Evolutionary conservation across 2,113 vertebrate species (phyloP).

Genomic region (Tupaia tana): DNA sequence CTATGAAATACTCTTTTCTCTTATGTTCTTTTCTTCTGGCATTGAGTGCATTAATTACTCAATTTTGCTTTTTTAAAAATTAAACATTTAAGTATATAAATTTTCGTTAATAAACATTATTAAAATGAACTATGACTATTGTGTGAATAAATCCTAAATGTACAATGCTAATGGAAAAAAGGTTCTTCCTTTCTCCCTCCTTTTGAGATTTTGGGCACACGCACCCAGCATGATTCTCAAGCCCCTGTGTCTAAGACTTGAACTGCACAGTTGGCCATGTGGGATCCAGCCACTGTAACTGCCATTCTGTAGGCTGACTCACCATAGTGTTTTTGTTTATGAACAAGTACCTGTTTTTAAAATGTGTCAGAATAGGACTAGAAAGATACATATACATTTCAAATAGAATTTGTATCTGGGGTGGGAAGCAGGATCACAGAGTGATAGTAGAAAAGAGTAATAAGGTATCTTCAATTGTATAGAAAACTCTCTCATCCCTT

Average conservation of each 20-base stretch:
- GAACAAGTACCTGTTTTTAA: neutral
- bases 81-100: neutral
- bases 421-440: neutral
- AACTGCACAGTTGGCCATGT: too few species aligned
- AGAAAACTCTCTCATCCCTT: neutral
- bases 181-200: too few species aligned
- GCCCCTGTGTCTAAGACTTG: too few species aligned
- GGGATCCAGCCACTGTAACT: too few species aligned
- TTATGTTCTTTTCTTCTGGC: neutral
- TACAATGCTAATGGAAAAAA: neutral
- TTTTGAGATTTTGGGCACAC: too few species aligned
- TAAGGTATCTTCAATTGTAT: neutral
- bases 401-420: neutral
- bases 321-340: neutral
- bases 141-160: constrained; percentile 7
- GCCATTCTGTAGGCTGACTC: too few species aligned
- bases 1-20: neutral
- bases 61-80: constrained; percentile 26
- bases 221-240: too few species aligned
- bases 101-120: neutral
- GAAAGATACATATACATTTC: neutral
- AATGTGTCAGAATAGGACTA: constrained; percentile 16
- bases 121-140: neutral
- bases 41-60: neutral
- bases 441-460: neutral